Base-by-base conservation (phyloP, 2,888 invertebrate species). In the Ophion ventricosus region DNA sequence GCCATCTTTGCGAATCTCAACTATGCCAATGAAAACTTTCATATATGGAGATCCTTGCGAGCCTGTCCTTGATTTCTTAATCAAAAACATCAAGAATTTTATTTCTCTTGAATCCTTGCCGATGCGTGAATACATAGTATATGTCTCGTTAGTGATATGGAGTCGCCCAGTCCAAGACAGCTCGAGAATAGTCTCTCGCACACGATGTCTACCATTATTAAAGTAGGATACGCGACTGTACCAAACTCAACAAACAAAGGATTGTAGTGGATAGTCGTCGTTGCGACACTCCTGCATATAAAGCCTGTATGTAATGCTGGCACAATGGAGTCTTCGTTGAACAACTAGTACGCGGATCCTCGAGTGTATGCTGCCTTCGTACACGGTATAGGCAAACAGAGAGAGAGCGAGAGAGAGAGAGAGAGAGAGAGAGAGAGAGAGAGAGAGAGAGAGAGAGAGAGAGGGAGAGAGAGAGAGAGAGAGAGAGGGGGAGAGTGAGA, bases 271-370 rank as follows among this genome's bases (percentile, higher is more conserved):
- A 11, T 23, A 57, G 69, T 57, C 72, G 35, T 76, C 59, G 67
- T 73, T 74, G 77, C 61, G 69, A 80, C 73, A 80, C 77, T 78
- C 20, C 11, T 67, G 43, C 49, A 67, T 67, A 63, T 57, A n/a
- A 57, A 57, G 20, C 35, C 8, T 40, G 57, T 43, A 54, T 73
- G 69, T 49, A 80, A 77, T 49, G 80, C 76, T 61, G 72, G 77
- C 73, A 84, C 84, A 84, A 84, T 84, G 80, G 80, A 84, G 80
- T 77, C 77, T 77, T 67, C 8, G 26, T 57, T 40, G 49, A 35
- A 35, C 43, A 57, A 67, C n/a, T 54, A 73, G 70, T 63, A 17
- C 73, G 73, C 67, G 76, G 64, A 61, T 75, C 70, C 64, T 57
- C 78, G 83, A 67, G 70, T 66, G 70, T 76, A 43, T 57, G 67